phyloP scores from a whole-genome alignment of 2,888 invertebrate species.

The Chymomyza procnemis region DNA sequence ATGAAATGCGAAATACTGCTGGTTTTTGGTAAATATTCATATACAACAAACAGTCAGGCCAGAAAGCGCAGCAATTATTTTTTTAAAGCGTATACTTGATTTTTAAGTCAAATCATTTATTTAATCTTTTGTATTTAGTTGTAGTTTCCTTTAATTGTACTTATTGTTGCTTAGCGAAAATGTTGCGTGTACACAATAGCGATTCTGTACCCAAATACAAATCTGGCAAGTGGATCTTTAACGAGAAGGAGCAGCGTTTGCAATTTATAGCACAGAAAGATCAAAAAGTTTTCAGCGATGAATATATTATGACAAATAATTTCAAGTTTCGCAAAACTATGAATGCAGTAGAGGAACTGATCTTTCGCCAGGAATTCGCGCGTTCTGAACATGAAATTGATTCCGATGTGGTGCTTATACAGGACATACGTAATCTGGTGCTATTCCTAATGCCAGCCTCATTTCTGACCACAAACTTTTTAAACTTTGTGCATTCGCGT shows the following conservation, averaged over 20 bases:
- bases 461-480: slow-evolving; percentile 53
- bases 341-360: slow-evolving; percentile 66
- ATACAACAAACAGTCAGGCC: not conserved
- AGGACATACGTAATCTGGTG: slow-evolving; percentile 70
- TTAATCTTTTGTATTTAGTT: not conserved
- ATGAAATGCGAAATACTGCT: not conserved
- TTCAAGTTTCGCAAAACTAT: slow-evolving; percentile 52
- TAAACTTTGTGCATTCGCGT: slow-evolving; percentile 58
- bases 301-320: slow-evolving; percentile 41
- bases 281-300: slow-evolving; percentile 27
- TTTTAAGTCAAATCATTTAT: not conserved
- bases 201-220: slow-evolving; percentile 58
- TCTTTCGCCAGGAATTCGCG: slow-evolving; percentile 61
- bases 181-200: slow-evolving; percentile 56
- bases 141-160: not conserved
- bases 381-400: slow-evolving; percentile 48
- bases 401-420: slow-evolving; percentile 58
- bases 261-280: slow-evolving; percentile 33
- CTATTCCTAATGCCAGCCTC: slow-evolving; percentile 61
- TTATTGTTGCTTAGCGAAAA: slow-evolving; percentile 14
- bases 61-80: not conserved
- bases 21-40: not conserved
- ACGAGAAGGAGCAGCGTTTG: slow-evolving; percentile 35
- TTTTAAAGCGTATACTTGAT: not conserved
- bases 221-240: slow-evolving; percentile 62